Base-by-base conservation (phyloP, 1,140 invertebrate species). In the Tachypleus tridentatus region DNA sequence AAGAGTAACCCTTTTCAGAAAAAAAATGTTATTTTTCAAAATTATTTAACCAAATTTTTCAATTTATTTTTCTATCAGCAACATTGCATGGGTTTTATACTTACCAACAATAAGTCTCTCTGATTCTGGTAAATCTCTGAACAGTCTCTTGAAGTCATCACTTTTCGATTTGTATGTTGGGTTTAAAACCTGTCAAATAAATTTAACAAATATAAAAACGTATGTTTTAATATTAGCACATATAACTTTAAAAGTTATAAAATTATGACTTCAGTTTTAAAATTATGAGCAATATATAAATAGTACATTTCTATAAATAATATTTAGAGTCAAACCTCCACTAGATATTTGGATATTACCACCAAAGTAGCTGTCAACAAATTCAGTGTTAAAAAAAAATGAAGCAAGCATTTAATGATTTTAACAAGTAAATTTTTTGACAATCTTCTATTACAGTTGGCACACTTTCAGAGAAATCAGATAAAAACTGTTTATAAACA, bases 21-120 rank as follows among this genome's bases (percentile, higher is more conserved):
- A 77, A 92, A 94, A 81, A 81, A 89, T 93, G 76, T 92, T 92
- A 80, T 93, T 90, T 9, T 91, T 91, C 9, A 94, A 86, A 77
- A 95, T 97, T 68, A 97, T 80, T 48, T 93, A 83, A 4, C 93
- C 93, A n/a, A n/a, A n/a, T n/a, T n/a, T n/a, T n/a, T n/a, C n/a
- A 73, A 97, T 95, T 74, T 96, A 93, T 73, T 90, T 87, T 77
- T 96, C 92, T 49, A 96, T 78, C n/a, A 93, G 93, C 80, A 93
- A 97, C 3, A 64, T 3, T 50, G 61, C 7, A 6, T 5, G 3
- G 61, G 56, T 3, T 48, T 58, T 50, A 11, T 4, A 72, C 86
- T 84, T 76, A 94, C 92, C 93, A 73, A 95, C 91, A 76, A 97
- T 86, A 65, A 97, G 82, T 71, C 92, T 81, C 77, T 97, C 93